Evolutionary conservation across 2,888 invertebrate genomes (phyloP).

Genomic region (Litoditis marina): DNA sequence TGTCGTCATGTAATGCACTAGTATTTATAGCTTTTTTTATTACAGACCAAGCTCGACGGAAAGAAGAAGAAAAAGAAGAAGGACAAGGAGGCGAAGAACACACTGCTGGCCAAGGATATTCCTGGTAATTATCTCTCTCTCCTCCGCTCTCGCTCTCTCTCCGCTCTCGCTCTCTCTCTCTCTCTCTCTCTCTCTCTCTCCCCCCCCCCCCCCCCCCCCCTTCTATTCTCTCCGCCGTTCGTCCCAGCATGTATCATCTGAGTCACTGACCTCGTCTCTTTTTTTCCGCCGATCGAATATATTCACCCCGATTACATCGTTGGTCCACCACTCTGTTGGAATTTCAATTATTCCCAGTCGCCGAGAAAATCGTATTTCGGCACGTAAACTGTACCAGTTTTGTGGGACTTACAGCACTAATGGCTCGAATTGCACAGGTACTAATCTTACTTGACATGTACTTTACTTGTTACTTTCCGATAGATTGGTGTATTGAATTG

Average conservation of each 20-base stretch:
- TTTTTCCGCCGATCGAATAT: not conserved
- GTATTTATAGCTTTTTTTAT: no score
- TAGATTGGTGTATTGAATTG: not conserved
- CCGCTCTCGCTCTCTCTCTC: conserved; percentile 2
- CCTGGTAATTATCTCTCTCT: not conserved
- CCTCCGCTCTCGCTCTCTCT: conserved; percentile 6
- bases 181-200: conserved; percentile 4
- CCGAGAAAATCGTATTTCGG: no score
- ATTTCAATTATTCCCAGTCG: no score
- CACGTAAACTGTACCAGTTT: no score
- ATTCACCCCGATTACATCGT: no score
- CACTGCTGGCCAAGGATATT: not conserved
- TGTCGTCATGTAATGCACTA: no score
- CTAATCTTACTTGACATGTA: not conserved
- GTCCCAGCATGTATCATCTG: no score
- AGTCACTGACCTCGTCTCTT: no score
- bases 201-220: not conserved
- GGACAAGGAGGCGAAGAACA: conserved; percentile 9
- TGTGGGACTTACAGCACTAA: no score
- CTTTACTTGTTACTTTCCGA: not conserved
- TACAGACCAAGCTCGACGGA: no score
- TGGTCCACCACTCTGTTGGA: no score
- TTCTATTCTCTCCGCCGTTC: not conserved
- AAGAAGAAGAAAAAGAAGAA: conserved; percentile 6
- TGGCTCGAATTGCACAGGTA: no score